These are phyloP conservation scores for Lordiphosa andalusiaca DNA, from an alignment of 2,888 invertebrate species.

Conservation along the genomic window DNA sequence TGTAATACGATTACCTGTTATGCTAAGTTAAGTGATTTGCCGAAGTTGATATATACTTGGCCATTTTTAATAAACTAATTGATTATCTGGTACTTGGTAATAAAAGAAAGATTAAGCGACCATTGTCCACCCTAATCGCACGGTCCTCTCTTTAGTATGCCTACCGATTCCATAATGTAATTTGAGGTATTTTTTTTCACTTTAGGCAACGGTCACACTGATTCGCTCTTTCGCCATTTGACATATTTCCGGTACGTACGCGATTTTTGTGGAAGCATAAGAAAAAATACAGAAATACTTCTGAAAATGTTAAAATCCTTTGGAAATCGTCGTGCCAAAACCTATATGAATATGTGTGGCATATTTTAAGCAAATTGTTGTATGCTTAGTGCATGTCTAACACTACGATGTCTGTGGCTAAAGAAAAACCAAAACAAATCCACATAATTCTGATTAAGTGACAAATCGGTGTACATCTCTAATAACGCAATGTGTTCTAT, in stretches of 20 bases:
- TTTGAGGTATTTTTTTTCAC: neutral
- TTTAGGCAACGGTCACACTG: conserved; percentile 3
- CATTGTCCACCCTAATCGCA: no score
- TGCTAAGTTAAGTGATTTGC: no score
- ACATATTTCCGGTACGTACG: conserved; percentile 80
- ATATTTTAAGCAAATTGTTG: conserved; percentile 9
- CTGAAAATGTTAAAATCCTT: conserved; percentile 24
- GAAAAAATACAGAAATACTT: conserved; percentile 48
- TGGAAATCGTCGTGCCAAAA: conserved; percentile 38
- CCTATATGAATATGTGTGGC: conserved; percentile 18
- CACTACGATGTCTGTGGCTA: conserved; percentile 70
- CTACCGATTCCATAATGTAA: neutral
- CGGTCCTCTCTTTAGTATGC: neutral
- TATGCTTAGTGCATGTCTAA: conserved; percentile 1
- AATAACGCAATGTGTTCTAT: conserved; percentile 4
- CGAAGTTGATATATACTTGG: no score
- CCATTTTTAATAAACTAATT: no score
- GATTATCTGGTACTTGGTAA: no score
- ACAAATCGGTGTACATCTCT: conserved; percentile 8
- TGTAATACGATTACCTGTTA: no score
- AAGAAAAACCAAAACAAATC: conserved; percentile 53
- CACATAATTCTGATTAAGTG: neutral
- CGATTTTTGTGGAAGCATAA: conserved; percentile 56
- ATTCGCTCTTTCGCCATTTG: conserved; percentile 79
- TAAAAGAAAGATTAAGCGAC: no score